These are phyloP conservation scores for Lepidochitona cinerea DNA, from an alignment of 2,888 invertebrate genomes.

Conservation along the genomic window DNA sequence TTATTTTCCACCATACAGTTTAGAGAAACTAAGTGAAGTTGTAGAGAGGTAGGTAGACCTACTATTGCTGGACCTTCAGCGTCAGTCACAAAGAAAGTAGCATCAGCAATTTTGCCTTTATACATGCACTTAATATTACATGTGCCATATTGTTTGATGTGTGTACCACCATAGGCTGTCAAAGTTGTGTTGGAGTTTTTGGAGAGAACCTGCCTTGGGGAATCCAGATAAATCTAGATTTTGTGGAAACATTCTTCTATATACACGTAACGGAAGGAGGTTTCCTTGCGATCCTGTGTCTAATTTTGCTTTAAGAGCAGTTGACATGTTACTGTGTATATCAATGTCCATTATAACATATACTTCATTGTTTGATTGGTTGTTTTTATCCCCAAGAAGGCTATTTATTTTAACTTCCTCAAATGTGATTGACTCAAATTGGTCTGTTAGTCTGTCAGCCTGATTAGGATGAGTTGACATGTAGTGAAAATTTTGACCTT, in stretches of 20 bases:
- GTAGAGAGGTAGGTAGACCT: background rate
- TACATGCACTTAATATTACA: background rate
- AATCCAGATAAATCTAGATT: background rate
- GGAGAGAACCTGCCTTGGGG: background rate
- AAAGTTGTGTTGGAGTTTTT: background rate
- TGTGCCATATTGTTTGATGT: background rate
- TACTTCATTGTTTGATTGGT: background rate
- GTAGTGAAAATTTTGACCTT: too few species aligned
- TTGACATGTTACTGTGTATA: background rate
- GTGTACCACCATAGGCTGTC: background rate
- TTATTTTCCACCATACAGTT: background rate
- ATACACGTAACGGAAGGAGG: background rate
- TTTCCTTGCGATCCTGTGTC: slow-evolving; percentile 15
- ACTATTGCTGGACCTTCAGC: background rate
- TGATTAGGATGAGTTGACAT: too few species aligned
- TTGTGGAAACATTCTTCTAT: background rate
- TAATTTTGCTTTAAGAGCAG: background rate
- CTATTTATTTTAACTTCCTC: too few species aligned
- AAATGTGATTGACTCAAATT: too few species aligned
- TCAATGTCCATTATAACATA: background rate
- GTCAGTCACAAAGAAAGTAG: background rate
- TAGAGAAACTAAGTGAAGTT: background rate
- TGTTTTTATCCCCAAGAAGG: too few species aligned
- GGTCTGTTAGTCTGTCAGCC: too few species aligned
- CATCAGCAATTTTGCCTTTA: background rate